These are phyloP conservation scores for Leptopilina boulardi DNA, from an alignment of 1,140 invertebrate species.

Conservation along the genomic window DNA sequence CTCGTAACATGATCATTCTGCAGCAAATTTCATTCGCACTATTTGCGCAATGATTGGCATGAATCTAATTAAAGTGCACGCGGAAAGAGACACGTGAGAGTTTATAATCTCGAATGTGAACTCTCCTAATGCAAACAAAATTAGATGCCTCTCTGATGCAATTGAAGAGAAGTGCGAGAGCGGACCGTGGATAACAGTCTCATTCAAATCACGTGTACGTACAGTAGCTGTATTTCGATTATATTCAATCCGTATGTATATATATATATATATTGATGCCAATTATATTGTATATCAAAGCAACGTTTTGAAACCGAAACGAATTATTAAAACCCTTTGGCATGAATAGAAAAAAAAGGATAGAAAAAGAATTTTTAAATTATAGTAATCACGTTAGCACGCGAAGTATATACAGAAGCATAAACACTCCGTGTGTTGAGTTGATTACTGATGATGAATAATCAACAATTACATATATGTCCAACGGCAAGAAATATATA, in stretches of 20 bases:
- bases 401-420: slow-evolving; percentile 21
- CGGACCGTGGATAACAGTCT: too few relatives aligned
- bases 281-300: slow-evolving; percentile 24
- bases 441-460: slow-evolving; percentile 24
- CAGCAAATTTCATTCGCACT: slow-evolving; percentile 60
- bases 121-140: slow-evolving; percentile 35
- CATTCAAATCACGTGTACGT: neutral
- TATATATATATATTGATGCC: neutral
- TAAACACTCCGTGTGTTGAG: slow-evolving; percentile 11
- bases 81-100: slow-evolving; percentile 53
- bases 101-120: slow-evolving; percentile 43
- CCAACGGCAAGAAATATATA: neutral
- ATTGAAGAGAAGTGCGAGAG: neutral
- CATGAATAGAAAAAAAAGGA: neutral
- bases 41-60: slow-evolving; percentile 58
- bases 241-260: too few relatives aligned
- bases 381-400: slow-evolving; percentile 16
- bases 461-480: slow-evolving; percentile 11
- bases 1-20: neutral
- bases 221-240: slow-evolving; percentile 2
- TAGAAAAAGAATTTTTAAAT: slow-evolving; percentile 11
- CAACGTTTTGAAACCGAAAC: neutral
- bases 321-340: slow-evolving; percentile 3
- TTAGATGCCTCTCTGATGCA: neutral
- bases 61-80: slow-evolving; percentile 63